A percentile compares a stretch with the other conserved stretches of the same genome.
Evolutionary conservation across 2,888 invertebrate species (phyloP).

Genomic region (Drosophila aldrichi): DNA sequence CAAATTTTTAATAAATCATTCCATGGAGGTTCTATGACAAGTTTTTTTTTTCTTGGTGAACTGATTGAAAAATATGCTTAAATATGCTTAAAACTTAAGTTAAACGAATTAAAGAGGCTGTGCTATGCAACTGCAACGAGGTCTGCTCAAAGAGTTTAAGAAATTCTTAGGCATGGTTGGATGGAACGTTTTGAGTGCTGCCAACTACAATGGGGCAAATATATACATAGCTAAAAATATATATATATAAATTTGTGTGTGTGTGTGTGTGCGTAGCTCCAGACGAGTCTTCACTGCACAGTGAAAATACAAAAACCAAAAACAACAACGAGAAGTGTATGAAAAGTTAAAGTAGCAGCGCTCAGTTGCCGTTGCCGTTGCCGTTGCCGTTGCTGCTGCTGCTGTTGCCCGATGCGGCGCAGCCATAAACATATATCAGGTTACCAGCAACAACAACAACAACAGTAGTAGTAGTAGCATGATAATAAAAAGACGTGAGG

Average conservation of each 20-base stretch:
- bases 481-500: conserved; percentile 49
- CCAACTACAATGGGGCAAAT: conserved; percentile 18
- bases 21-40: too few relatives aligned
- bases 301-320: conserved; percentile 23
- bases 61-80: background rate
- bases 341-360: conserved; percentile 81
- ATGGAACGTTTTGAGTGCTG: background rate
- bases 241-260: background rate
- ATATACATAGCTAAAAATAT: background rate
- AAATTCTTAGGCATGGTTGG: background rate
- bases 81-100: background rate
- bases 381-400: conserved; percentile 17
- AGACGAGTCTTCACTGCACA: conserved; percentile 16
- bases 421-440: conserved; percentile 79
- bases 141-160: background rate
- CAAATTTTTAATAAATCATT: too few relatives aligned
- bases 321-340: conserved; percentile 43
- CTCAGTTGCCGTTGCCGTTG: conserved; percentile 41
- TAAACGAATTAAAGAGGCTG: background rate
- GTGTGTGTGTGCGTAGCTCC: conserved; percentile 9
- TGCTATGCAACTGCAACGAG: background rate
- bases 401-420: conserved; percentile 66
- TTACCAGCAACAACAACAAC: conserved; percentile 65
- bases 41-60: too few relatives aligned
- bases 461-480: conserved; percentile 8